Evolutionary conservation across 92 coral and sea anemone species (phyloP).

Genomic region (Phymanthus crucifer): DNA sequence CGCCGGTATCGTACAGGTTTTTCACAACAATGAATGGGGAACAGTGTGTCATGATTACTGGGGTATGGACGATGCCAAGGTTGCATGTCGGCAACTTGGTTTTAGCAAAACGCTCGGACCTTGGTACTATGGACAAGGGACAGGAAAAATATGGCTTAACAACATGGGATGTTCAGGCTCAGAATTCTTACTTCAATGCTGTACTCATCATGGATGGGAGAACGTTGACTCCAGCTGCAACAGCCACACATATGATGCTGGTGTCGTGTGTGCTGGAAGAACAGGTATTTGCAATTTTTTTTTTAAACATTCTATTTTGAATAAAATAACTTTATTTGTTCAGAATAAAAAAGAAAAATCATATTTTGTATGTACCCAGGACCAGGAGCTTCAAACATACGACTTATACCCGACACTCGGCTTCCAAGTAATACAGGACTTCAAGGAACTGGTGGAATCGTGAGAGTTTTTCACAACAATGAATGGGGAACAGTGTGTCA

Average conservation of each 20-base stretch:
- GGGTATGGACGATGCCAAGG: background rate
- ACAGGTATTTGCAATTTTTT: background rate
- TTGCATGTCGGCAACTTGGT: no score
- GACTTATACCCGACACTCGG: background rate
- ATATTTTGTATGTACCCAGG: background rate
- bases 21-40: background rate
- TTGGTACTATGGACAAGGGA: no score
- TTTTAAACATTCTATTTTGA: background rate
- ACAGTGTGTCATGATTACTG: slow-evolving; percentile 3
- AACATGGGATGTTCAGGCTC: background rate
- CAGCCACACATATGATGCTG: background rate
- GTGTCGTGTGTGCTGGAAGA: no score
- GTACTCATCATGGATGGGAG: background rate
- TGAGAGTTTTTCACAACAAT: background rate
- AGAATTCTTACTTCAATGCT: background rate
- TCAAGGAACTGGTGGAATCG: background rate
- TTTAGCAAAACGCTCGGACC: no score
- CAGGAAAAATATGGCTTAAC: background rate
- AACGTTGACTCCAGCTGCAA: background rate
- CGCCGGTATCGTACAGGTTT: background rate
- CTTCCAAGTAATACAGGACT: background rate
- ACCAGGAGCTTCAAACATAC: background rate
- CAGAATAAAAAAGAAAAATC: background rate
- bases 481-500: slow-evolving; percentile 2
- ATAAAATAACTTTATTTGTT: background rate